Base-by-base conservation (phyloP, 2,888 invertebrate species). In the Drosophila hamatofila region DNA sequence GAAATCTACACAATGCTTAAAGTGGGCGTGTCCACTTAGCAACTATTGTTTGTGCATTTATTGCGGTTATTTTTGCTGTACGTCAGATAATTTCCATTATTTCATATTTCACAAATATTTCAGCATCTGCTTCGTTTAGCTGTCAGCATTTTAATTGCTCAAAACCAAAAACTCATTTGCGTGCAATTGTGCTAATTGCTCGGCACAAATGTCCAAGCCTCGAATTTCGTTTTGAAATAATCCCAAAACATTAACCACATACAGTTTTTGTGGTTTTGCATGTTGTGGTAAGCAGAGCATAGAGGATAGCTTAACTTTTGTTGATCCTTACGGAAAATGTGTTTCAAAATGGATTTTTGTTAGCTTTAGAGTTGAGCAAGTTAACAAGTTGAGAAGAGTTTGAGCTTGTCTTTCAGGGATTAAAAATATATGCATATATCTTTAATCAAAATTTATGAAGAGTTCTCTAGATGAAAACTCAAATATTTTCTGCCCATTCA, bases 81-180 rank as follows among this genome's bases (percentile, higher is more conserved):
- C 30, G 51, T 8, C 33, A 35, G 51, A 51, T 49, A 35, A 5
- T 33, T 35, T 4, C 8, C 51, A 23, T 16, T 35, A 35, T 51
- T 35, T 23, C 35, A 35, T 23, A 51, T 30, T 27, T 48, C 11
- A n/a, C 11, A n/a, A 46, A 18, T 18, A 9, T 48, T 30, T n/a
- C 14, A 30, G 18, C 51, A 23, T 52, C n/a, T 61, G 62, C 64
- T 55, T 62, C 18, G 23, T 54, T 63, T 65, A 6, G 48, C 58
- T 66, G 69, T 57, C 77, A 77, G 81, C 81, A 83, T 66, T 87
- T 83, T 84, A 87, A 87, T 81, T 84, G 88, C 79, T 75, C 58
- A 16, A n/a, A 70, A 66, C 68, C 72, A 68, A 67, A 78, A 74
- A 81, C 52, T 59, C 77, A 58, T 58, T 63, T 63, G 73, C 70